These are phyloP conservation scores for Euplexia lucipara DNA, from an alignment of 2,888 invertebrate genomes.

Conservation along the genomic window DNA sequence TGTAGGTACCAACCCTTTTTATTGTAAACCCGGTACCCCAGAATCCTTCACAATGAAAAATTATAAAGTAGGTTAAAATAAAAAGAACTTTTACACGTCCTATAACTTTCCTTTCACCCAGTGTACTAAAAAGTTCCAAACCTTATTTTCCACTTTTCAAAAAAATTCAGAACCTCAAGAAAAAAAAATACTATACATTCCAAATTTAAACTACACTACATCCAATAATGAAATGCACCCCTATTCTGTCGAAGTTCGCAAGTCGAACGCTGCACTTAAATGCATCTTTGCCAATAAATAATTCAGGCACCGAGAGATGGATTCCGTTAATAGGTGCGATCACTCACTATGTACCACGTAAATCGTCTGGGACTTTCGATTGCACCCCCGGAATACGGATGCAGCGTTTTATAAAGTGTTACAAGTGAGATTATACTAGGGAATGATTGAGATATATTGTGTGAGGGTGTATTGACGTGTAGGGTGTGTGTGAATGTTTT, in stretches of 20 bases:
- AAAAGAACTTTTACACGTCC: too few relatives aligned
- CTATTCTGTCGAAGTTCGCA: conserved; percentile 52
- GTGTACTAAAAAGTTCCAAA: too few relatives aligned
- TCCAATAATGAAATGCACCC: conserved; percentile 43
- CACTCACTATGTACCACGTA: conserved; percentile 81
- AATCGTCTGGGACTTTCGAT: conserved; percentile 87
- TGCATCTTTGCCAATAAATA: conserved; percentile 85
- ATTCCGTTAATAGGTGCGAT: conserved; percentile 82
- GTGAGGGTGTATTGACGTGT: conserved; percentile 28
- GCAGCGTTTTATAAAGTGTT: conserved; percentile 62
- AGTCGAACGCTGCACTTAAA: conserved; percentile 69
- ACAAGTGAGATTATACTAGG: conserved; percentile 61
- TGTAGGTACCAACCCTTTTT: too few relatives aligned
- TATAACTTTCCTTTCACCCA: too few relatives aligned
- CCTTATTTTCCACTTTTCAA: too few relatives aligned
- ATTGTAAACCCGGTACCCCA: not conserved
- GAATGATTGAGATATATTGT: conserved; percentile 64
- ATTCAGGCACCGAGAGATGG: conserved; percentile 79
- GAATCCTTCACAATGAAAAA: too few relatives aligned
- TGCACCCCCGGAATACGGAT: conserved; percentile 71
- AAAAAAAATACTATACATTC: not conserved
- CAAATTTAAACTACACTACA: conserved; percentile 5
- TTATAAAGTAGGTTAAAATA: too few relatives aligned
- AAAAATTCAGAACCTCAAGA: too few relatives aligned
- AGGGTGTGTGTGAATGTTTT: conserved; percentile 4